Evolutionary conservation across 2,888 invertebrate genomes (phyloP).

Genomic region (Pemphredon lugubris): DNA sequence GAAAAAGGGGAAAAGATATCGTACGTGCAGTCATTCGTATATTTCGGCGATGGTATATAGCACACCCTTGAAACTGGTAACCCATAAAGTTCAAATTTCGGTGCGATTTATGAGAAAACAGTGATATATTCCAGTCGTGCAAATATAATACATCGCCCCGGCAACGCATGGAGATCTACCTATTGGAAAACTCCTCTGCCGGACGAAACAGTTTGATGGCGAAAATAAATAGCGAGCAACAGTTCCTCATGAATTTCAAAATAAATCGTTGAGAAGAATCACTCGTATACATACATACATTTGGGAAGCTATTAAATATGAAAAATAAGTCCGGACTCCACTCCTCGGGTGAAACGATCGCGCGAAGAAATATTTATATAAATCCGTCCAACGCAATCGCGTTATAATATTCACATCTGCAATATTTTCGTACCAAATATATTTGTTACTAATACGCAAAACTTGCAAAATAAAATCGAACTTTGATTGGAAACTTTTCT

Average conservation of each 20-base stretch:
- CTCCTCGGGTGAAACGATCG: no score
- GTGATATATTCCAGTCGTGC: not conserved
- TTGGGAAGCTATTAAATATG: no score
- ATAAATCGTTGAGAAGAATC: not conserved
- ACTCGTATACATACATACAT: not conserved
- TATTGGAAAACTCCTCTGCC: not conserved
- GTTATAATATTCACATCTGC: no score
- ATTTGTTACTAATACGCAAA: no score
- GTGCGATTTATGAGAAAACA: not conserved
- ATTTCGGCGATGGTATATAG: not conserved
- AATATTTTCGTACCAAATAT: no score
- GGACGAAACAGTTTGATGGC: not conserved
- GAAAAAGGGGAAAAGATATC: not conserved
- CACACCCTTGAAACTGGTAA: not conserved
- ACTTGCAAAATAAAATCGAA: not conserved
- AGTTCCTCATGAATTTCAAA: not conserved
- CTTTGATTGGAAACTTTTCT: no score
- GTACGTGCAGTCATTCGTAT: not conserved
- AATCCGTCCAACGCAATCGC: no score
- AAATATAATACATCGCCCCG: not conserved
- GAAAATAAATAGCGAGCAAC: not conserved
- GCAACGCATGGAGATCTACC: slow-evolving; percentile 1
- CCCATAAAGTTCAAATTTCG: slow-evolving; percentile 12
- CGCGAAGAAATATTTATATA: no score
- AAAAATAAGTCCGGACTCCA: no score